phyloP scores from a whole-genome alignment of 2,113 vertebrate species.

The Coreoperca whiteheadi region DNA sequence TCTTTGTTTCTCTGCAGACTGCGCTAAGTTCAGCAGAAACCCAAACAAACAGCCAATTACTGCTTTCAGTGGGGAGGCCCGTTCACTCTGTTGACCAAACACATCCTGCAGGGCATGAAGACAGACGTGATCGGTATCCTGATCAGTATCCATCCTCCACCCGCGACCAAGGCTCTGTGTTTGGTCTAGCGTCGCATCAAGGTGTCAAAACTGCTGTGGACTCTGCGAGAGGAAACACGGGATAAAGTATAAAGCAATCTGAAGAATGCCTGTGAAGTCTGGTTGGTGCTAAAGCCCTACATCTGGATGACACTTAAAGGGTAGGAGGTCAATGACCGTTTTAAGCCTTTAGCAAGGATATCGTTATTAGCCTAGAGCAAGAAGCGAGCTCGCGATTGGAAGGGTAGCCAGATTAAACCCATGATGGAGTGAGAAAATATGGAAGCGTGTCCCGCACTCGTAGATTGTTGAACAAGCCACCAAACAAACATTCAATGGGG shows the following conservation, averaged over 20 bases:
- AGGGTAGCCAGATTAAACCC: constrained; percentile 13
- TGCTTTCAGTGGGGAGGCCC: background rate
- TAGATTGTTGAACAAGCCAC: too few species aligned
- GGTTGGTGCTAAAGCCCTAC: constrained; percentile 33
- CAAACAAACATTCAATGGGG: background rate
- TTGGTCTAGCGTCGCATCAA: constrained; percentile 74
- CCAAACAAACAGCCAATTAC: constrained; percentile 64
- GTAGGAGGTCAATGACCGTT: constrained; percentile 54
- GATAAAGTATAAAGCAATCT: constrained; percentile 47
- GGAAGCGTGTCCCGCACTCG: background rate
- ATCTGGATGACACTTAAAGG: constrained; percentile 61
- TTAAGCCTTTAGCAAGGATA: constrained; percentile 40
- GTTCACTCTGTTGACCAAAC: constrained; percentile 20
- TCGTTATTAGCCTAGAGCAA: constrained; percentile 50
- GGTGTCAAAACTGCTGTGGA: constrained; percentile 67
- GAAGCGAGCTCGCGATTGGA: constrained; percentile 1
- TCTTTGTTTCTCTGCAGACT: constrained; percentile 19
- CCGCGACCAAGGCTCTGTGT: constrained; percentile 51
- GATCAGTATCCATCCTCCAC: constrained; percentile 13
- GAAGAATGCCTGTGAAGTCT: constrained; percentile 76
- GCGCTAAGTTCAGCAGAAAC: constrained; percentile 20
- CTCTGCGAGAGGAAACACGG: constrained; percentile 57
- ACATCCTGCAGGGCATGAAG: constrained; percentile 32
- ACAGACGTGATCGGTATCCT: constrained; percentile 22
- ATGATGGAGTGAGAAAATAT: constrained; percentile 30